Conservation (phyloP, 2,888 invertebrate species). For the Meandrusa payeni region DNA sequence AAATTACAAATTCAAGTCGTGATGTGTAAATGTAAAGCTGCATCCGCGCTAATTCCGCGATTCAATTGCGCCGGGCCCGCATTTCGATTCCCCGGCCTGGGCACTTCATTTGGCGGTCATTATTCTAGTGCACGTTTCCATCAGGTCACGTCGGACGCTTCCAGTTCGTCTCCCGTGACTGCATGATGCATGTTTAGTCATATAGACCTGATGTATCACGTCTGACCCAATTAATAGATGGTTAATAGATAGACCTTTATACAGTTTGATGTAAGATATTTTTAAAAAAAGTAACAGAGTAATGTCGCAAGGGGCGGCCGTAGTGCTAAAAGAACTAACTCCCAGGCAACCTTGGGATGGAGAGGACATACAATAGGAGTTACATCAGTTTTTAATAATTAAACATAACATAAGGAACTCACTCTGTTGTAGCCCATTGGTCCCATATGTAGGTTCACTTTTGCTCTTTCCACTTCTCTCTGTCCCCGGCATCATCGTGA, state of each 20-base stretch:
- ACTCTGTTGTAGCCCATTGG: too few relatives aligned
- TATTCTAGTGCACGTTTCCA: slow-evolving; percentile 54
- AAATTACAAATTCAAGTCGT: slow-evolving; percentile 16
- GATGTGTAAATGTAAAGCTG: slow-evolving; percentile 21
- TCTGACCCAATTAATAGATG: slow-evolving; percentile 13
- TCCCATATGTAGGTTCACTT: too few relatives aligned
- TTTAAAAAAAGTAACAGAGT: neutral
- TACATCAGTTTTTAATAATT: too few relatives aligned
- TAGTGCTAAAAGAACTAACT: too few relatives aligned
- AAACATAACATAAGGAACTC: too few relatives aligned
- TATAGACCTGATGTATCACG: slow-evolving; percentile 2
- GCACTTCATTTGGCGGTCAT: slow-evolving; percentile 60
- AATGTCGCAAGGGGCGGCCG: too few relatives aligned
- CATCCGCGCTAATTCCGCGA: slow-evolving; percentile 24
- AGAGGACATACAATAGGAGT: too few relatives aligned
- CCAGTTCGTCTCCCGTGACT: slow-evolving; percentile 3
- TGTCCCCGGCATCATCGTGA: too few relatives aligned
- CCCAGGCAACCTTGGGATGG: too few relatives aligned
- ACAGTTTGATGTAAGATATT: neutral
- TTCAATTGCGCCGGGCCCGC: slow-evolving; percentile 29
- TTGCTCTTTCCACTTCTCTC: too few relatives aligned
- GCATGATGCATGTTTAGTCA: slow-evolving; percentile 16
- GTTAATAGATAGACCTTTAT: too few relatives aligned
- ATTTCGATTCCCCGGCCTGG: slow-evolving; percentile 49
- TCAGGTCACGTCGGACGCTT: slow-evolving; percentile 12